A percentile compares a stretch with the other conserved stretches of the same genome.
phyloP scores from a whole-genome alignment of 2,797 vertebrate species.

The Nyctibius grandis region DNA sequence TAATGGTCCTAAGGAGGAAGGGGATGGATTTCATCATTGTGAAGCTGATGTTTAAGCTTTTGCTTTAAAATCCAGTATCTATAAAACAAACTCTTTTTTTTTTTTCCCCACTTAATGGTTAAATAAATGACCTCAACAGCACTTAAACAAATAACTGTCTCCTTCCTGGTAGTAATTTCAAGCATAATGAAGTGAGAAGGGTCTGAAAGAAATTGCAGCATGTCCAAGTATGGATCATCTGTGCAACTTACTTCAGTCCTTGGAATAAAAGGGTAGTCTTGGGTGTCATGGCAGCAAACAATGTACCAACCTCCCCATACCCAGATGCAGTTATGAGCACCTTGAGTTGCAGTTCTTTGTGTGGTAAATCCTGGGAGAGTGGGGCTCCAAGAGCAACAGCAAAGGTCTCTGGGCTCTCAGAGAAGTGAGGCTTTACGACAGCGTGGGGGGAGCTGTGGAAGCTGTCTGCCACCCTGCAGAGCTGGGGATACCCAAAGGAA shows the following conservation, averaged over 20 bases:
- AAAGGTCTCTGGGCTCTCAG: background rate
- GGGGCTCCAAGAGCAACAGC: background rate
- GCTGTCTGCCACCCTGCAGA: background rate
- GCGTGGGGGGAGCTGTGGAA: background rate
- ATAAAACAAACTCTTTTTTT: background rate
- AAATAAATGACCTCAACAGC: background rate
- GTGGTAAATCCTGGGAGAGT: background rate
- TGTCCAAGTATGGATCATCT: background rate
- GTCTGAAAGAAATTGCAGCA: background rate
- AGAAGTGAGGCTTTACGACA: background rate
- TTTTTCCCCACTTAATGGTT: background rate
- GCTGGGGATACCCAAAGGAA: too few relatives aligned
- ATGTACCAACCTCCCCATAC: background rate
- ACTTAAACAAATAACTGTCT: background rate
- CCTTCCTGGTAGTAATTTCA: background rate
- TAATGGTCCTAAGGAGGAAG: background rate
- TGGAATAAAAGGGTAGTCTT: background rate
- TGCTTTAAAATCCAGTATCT: background rate
- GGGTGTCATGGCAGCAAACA: background rate
- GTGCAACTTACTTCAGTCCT: background rate
- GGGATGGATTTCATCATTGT: background rate
- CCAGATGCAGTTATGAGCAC: background rate
- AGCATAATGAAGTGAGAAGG: background rate
- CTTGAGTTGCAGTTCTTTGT: background rate
- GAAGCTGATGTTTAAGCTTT: background rate